Conservation (phyloP, 30 jellyfish, hydroid and myxozoan genomes). For the Aurelia sp. region DNA sequence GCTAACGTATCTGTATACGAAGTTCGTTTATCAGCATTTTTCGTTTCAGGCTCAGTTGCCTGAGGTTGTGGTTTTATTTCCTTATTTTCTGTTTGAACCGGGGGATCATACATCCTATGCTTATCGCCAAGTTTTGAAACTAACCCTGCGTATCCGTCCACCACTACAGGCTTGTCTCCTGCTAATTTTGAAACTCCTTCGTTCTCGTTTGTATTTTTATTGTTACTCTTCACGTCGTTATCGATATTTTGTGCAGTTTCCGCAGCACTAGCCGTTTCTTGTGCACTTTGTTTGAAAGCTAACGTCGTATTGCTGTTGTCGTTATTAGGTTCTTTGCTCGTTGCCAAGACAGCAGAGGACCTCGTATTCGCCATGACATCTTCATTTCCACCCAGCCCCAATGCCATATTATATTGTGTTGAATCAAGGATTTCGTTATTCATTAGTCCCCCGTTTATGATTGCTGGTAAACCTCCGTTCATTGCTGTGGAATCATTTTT, state of each 20-base stretch:
- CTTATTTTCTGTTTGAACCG: slow-evolving; percentile 15
- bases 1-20: slow-evolving; percentile 39
- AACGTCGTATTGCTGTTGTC: too few species aligned
- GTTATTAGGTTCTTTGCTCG: too few species aligned
- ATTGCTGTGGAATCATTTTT: neutral
- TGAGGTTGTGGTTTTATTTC: neutral
- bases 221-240: too few species aligned
- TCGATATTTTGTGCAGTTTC: too few species aligned
- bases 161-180: slow-evolving; percentile 6
- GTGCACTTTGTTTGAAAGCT: too few species aligned
- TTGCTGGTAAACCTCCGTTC: neutral
- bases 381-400: too few species aligned
- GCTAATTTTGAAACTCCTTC: neutral
- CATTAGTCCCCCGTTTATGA: neutral
- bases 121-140: slow-evolving; percentile 13
- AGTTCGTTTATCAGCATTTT: neutral
- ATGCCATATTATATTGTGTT: neutral
- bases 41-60: neutral
- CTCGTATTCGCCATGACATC: too few species aligned
- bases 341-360: too few species aligned
- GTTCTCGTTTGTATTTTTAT: neutral
- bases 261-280: too few species aligned
- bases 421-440: neutral
- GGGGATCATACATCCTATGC: neutral
- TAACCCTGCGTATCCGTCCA: slow-evolving; percentile 26